These are phyloP conservation scores for Nesidiocoris tenuis DNA, from an alignment of 2,888 invertebrate species.

Conservation along the genomic window DNA sequence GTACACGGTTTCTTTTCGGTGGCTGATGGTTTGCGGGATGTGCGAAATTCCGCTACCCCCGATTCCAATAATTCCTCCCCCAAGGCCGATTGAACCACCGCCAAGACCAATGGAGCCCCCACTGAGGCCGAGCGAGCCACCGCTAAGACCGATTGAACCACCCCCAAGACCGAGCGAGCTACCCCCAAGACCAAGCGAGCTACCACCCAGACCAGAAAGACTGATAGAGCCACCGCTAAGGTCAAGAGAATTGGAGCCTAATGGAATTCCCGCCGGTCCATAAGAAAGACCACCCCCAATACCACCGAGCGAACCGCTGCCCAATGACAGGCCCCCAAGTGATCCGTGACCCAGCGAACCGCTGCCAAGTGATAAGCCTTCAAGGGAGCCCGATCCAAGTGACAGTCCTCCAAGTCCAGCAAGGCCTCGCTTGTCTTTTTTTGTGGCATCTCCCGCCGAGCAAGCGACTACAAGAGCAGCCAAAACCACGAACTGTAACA, in stretches of 20 bases:
- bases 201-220: conserved; percentile 2
- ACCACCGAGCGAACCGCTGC: background rate
- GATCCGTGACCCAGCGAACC: background rate
- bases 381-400: background rate
- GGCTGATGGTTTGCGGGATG: conserved; percentile 16
- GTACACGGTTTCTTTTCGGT: conserved; percentile 23
- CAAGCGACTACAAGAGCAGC: background rate
- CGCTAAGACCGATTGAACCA: conserved; percentile 11
- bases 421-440: conserved; percentile 31
- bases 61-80: background rate
- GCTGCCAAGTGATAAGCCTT: background rate
- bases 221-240: background rate
- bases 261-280: background rate
- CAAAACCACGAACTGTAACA: conserved; percentile 10
- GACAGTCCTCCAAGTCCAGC: background rate
- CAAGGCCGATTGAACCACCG: conserved; percentile 5
- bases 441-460: background rate
- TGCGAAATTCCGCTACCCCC: background rate
- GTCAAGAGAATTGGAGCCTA: background rate
- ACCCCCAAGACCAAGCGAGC: background rate
- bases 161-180: background rate
- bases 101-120: conserved; percentile 5
- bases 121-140: background rate
- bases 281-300: background rate
- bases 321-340: background rate